These are phyloP conservation scores for Choreutis nemorana DNA, from an alignment of 2,888 invertebrate genomes.

Conservation along the genomic window DNA sequence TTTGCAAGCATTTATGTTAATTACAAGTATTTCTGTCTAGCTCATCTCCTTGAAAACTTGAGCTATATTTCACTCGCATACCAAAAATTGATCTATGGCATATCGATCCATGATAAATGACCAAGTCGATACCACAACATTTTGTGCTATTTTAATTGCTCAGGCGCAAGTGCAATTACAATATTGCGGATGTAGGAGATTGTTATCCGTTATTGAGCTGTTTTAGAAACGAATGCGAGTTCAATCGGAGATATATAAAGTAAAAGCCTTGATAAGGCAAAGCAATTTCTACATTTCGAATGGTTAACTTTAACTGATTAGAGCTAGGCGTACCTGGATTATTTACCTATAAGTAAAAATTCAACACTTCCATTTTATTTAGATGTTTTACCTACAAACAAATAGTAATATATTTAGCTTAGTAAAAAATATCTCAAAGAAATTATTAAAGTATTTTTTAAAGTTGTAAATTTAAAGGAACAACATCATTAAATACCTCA, in stretches of 20 bases:
- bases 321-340: slow-evolving; percentile 3
- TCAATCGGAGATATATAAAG: too few species aligned
- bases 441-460: slow-evolving; percentile 5
- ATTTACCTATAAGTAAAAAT: slow-evolving; percentile 5
- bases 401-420: not conserved
- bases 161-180: slow-evolving; percentile 22
- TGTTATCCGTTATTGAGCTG: too few species aligned
- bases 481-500: slow-evolving; percentile 17
- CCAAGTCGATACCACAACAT: slow-evolving; percentile 31
- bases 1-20: too few species aligned
- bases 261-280: not conserved
- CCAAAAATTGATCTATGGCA: too few species aligned
- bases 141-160: slow-evolving; percentile 37
- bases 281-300: slow-evolving; percentile 1
- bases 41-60: too few species aligned
- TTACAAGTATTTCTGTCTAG: too few species aligned
- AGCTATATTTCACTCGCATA: too few species aligned
- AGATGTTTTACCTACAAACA: not conserved
- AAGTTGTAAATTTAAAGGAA: slow-evolving; percentile 10
- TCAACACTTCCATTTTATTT: not conserved
- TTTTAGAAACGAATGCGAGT: too few species aligned
- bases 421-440: slow-evolving; percentile 1
- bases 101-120: slow-evolving; percentile 52
- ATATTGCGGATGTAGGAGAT: too few species aligned
- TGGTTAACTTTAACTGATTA: not conserved